A percentile compares a stretch with the other conserved stretches of the same genome.
Conservation (phyloP, 1,140 invertebrate genomes). For the Manduca sexta region DNA sequence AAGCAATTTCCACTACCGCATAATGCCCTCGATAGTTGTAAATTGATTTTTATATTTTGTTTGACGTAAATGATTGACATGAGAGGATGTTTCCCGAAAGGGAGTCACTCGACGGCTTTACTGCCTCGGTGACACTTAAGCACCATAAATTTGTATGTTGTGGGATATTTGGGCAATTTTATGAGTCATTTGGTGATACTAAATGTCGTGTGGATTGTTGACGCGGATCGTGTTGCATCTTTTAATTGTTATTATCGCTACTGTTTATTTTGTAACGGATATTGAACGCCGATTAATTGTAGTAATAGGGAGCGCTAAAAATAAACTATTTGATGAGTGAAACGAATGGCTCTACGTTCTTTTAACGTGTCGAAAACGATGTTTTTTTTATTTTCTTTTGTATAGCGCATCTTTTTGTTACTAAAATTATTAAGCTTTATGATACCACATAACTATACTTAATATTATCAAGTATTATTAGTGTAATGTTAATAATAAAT, state of each 20-base stretch:
- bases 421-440: no score
- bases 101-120: constrained; percentile 49
- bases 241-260: constrained; percentile 14
- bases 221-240: constrained; percentile 33
- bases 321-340: no score
- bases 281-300: neutral
- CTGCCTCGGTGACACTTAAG: constrained; percentile 42
- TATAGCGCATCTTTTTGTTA: no score
- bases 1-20: constrained; percentile 56
- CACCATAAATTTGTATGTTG: constrained; percentile 57
- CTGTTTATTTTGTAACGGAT: constrained; percentile 1
- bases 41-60: constrained; percentile 74
- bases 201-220: constrained; percentile 40
- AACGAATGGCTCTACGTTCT: no score
- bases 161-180: constrained; percentile 66
- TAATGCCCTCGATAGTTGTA: constrained; percentile 53
- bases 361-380: no score
- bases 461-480: no score
- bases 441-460: no score
- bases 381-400: no score
- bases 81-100: constrained; percentile 35
- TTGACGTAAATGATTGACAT: constrained; percentile 73
- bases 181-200: constrained; percentile 63
- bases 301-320: neutral
- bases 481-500: no score